A percentile compares a stretch with the other conserved stretches of the same genome.
phyloP scores from a whole-genome alignment of 1,140 invertebrate species.

The Drosophila burlai region DNA sequence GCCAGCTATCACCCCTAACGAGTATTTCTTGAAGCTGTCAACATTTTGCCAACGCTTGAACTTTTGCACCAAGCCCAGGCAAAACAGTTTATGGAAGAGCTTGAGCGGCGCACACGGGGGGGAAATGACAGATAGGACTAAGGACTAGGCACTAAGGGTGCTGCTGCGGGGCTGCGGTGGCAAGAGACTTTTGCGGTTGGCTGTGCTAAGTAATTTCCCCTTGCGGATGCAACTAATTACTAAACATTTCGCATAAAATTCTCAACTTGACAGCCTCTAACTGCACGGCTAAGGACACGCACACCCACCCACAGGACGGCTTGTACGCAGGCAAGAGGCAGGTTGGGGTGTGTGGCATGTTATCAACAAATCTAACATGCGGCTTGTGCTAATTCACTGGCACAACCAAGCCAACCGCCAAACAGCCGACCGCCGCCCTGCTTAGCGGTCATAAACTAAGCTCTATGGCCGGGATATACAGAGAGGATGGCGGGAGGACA shows the following conservation, averaged over 20 bases:
- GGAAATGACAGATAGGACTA: constrained; percentile 16
- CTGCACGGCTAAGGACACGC: constrained; percentile 62
- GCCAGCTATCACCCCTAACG: constrained; percentile 41
- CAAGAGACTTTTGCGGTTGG: constrained; percentile 45
- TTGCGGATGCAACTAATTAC: constrained; percentile 83
- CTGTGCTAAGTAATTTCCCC: constrained; percentile 79
- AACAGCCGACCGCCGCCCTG: constrained; percentile 40
- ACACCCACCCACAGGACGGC: constrained; percentile 35
- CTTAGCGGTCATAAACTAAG: constrained; percentile 65
- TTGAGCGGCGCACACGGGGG: not conserved
- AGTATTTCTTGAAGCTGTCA: constrained; percentile 68
- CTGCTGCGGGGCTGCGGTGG: not conserved
- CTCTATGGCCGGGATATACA: constrained; percentile 15
- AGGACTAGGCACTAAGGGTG: constrained; percentile 1
- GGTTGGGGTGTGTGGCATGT: constrained; percentile 45
- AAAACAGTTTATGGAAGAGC: constrained; percentile 12
- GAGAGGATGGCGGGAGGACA: constrained; percentile 21
- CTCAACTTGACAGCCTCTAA: constrained; percentile 78
- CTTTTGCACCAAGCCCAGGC: constrained; percentile 44
- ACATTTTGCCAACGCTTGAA: constrained; percentile 65
- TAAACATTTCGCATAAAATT: constrained; percentile 84
- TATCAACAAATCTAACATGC: constrained; percentile 81
- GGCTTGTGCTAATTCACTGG: constrained; percentile 73
- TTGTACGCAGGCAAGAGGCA: not conserved
- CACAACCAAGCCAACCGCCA: constrained; percentile 47